Evolutionary conservation across 2,888 invertebrate species (phyloP), one percentile per base, ranked within the genome.

Genomic region (Drosophila greeni): DNA sequence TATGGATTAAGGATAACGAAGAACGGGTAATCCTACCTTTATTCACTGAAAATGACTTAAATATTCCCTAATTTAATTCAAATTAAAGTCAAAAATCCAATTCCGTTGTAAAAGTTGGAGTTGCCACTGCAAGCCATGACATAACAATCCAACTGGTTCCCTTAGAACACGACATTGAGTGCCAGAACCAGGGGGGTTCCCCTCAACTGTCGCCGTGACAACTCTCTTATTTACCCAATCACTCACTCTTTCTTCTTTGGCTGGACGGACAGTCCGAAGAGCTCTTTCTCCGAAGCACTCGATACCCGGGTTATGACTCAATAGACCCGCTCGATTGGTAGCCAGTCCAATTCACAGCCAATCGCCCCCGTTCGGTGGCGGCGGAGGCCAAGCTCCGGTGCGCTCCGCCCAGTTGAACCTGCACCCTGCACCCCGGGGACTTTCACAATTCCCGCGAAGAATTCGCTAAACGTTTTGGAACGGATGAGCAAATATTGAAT

Each of bases 361-460:
- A 62, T 62, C 70, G 62, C 62, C 68, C 68, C 67, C 70, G 45
- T 61, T 66, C 36, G 54, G 20, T 14, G 53, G 54, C 36, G 54
- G 31, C 31, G 52, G 62, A 61, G 77, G 73, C 78, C 81, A 80
- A 72, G 81, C 69, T 76, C 68, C 70, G 68, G 62, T 29, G 59
- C 61, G 66, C 36, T 70, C 58, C 70, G 76, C 70, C 72, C 81
- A 76, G 67, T 81, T 84, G 24, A 43, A 51, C 23, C 59, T 67
- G 39, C 51, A 26, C 59, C 58, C 34, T 66, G 48, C n/a, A n/a
- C 56, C 37, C 48, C 70, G 70, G 73, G 69, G 72, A 86, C 86
- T 85, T 85, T 85, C 85, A 85, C 86, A 85, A 82, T 72, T 42
- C 47, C 66, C 52, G 52, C 62, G 42, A 64, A 62, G 40, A 62